Conservation (phyloP, 2,797 vertebrate species). For the Sitta carolinensis region DNA sequence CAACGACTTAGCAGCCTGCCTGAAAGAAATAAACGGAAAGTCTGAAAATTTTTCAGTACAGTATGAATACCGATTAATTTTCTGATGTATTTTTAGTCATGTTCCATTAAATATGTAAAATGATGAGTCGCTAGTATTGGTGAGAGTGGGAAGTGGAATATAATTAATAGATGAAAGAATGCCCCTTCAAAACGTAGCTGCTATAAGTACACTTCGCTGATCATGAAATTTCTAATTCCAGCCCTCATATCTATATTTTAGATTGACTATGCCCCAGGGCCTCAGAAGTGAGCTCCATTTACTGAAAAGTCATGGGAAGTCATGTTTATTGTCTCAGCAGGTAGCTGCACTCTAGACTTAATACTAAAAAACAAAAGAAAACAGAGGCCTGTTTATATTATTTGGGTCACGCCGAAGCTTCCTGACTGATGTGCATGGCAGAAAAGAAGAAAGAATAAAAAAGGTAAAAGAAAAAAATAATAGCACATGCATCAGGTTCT, state of each 20-base stretch:
- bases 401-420: background rate
- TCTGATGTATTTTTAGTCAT: conserved; percentile 70
- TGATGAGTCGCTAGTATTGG: conserved; percentile 63
- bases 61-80: conserved; percentile 60
- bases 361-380: conserved; percentile 45
- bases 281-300: conserved; percentile 63
- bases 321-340: conserved; percentile 71
- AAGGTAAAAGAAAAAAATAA: background rate
- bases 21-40: conserved; percentile 49
- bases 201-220: conserved; percentile 72
- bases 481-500: background rate
- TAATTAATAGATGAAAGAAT: conserved; percentile 75
- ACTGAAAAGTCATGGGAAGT: conserved; percentile 67
- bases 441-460: background rate
- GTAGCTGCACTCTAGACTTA: conserved; percentile 50
- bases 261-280: conserved; percentile 66
- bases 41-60: conserved; percentile 50
- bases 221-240: conserved; percentile 74
- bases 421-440: background rate
- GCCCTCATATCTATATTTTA: conserved; percentile 68
- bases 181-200: conserved; percentile 65
- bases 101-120: conserved; percentile 74
- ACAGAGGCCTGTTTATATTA: conserved; percentile 20
- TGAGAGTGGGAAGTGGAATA: conserved; percentile 52
- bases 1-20: conserved; percentile 9